A percentile compares a stretch with the other conserved stretches of the same genome.
These are phyloP conservation scores for Aporophyla lueneburgensis DNA, from an alignment of 2,888 invertebrate genomes.

Conservation along the genomic window DNA sequence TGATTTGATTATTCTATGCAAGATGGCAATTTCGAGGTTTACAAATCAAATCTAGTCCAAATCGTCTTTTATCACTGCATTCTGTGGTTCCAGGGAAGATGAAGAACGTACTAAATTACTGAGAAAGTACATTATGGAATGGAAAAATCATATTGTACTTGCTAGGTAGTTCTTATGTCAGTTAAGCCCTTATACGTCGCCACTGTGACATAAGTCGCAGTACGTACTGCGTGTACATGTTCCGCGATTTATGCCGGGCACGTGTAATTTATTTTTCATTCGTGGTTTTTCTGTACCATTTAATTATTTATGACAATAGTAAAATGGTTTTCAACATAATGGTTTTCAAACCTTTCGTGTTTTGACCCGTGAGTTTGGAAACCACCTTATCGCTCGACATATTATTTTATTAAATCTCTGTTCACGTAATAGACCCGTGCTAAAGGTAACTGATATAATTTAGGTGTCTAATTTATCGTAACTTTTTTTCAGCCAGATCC, in stretches of 20 bases:
- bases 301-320: background rate
- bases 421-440: background rate
- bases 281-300: background rate
- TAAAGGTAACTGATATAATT: conserved; percentile 26
- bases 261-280: background rate
- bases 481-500: conserved; percentile 90
- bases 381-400: too few species aligned
- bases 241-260: background rate
- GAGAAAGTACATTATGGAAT: background rate
- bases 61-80: background rate
- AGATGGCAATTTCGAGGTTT: background rate
- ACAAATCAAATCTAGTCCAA: background rate
- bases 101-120: background rate
- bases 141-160: background rate
- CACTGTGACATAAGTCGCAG: conserved; percentile 5
- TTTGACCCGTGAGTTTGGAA: background rate
- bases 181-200: conserved; percentile 8
- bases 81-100: background rate
- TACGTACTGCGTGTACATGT: background rate
- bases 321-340: background rate
- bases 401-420: background rate
- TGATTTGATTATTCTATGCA: too few species aligned
- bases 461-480: conserved; percentile 77
- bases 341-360: background rate
- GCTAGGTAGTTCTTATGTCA: background rate